Conservation (phyloP, 2,888 invertebrate genomes). For the Hymenopus coronatus region DNA sequence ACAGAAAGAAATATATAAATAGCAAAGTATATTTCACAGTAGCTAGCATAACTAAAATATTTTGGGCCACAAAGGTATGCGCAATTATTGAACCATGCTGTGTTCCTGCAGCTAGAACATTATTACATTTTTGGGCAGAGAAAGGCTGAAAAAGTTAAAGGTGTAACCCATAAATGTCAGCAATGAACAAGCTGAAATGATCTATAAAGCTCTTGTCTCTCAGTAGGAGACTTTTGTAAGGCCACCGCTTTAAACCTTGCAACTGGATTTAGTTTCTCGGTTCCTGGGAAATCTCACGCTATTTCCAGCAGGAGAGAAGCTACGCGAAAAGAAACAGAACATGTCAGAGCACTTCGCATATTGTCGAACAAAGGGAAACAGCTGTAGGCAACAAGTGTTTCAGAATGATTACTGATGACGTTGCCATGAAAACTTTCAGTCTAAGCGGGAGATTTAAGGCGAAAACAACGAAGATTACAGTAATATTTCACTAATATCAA, state of each 20-base stretch:
- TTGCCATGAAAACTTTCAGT: not conserved
- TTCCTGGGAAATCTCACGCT: not conserved
- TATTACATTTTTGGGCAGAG: too few relatives aligned
- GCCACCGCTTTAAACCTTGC: not conserved
- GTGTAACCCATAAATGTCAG: too few relatives aligned
- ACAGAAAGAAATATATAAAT: too few relatives aligned
- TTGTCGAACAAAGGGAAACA: not conserved
- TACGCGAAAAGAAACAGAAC: not conserved
- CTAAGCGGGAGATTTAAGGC: not conserved
- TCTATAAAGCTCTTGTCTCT: not conserved
- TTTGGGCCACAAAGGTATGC: too few relatives aligned
- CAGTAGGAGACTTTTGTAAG: not conserved
- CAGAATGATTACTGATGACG: not conserved
- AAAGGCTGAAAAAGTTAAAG: too few relatives aligned
- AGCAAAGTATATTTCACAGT: too few relatives aligned
- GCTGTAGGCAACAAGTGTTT: not conserved
- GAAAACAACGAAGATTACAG: too few relatives aligned
- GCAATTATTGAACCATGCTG: too few relatives aligned
- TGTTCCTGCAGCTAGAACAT: too few relatives aligned
- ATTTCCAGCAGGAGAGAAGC: not conserved
- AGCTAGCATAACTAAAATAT: too few relatives aligned
- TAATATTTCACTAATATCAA: too few relatives aligned
- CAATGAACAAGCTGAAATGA: too few relatives aligned
- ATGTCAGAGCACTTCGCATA: not conserved
- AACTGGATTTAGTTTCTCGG: not conserved